A percentile compares a stretch with the other conserved stretches of the same genome.
Conservation (phyloP, 2,888 invertebrate genomes). For the Meandrusa payeni region DNA sequence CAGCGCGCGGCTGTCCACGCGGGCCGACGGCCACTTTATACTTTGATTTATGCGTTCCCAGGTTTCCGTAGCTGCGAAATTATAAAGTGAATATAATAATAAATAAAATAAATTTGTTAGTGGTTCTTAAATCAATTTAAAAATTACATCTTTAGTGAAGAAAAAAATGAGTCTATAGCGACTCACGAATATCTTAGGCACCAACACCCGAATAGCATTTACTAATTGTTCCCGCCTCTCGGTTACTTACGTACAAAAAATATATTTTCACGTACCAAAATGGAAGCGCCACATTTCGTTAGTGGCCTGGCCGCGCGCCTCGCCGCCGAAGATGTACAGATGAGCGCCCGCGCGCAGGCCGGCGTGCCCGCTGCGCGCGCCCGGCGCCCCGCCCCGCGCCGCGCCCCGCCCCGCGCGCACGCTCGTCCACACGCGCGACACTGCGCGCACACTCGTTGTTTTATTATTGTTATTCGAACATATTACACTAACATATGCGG, state of each 20-base stretch:
- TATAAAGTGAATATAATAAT: too few species aligned
- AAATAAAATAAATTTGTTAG: too few species aligned
- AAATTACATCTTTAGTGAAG: too few species aligned
- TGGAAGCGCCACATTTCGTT: constrained; percentile 92
- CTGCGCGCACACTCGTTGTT: too few species aligned
- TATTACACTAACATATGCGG: too few species aligned
- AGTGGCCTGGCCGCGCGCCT: constrained; percentile 84
- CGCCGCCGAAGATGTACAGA: constrained; percentile 91
- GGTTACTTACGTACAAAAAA: constrained; percentile 80
- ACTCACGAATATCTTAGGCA: too few species aligned
- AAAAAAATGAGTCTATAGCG: too few species aligned
- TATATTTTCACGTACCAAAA: constrained; percentile 83
- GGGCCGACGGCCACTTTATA: constrained; percentile 83
- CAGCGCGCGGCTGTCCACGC: constrained; percentile 85
- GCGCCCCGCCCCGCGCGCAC: constrained; percentile 78
- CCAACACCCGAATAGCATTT: too few species aligned
- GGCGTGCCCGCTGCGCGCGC: constrained; percentile 88
- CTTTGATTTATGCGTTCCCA: constrained; percentile 87
- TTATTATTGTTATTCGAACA: too few species aligned
- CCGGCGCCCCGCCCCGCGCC: constrained; percentile 80
- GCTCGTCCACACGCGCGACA: constrained; percentile 83
- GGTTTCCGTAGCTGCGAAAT: constrained; percentile 82
- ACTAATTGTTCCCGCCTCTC: constrained; percentile 91
- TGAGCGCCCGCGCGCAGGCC: constrained; percentile 88
- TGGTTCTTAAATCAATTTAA: too few species aligned